Evolutionary conservation across 2,888 invertebrate species (phyloP), one percentile per base, ranked within the genome.

Genomic region (Polietes domitor): DNA sequence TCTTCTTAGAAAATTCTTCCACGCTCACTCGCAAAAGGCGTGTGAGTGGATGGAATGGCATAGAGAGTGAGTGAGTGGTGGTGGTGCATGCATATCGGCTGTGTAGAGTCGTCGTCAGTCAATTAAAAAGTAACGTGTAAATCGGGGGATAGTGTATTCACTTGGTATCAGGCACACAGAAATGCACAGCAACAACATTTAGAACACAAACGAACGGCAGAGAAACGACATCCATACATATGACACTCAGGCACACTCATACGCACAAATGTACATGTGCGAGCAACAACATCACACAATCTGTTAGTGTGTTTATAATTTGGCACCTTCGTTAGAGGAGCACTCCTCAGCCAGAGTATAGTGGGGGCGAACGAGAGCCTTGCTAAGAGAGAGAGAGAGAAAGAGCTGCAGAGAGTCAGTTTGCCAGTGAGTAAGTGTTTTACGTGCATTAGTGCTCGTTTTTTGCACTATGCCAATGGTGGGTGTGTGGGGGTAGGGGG

Each of bases 111-210:
- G n/a, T n/a, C n/a, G 4, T 37, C 10, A 37, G 4, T 10, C 15
- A 15, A 24, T 58, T n/a, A 41, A 28, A n/a, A 21, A 41, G 37
- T 65, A 65, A 37, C 65, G 37, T 68, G 61, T 77, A 77, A 63
- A 21, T 68, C n/a, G 68, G 24, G 68, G 68, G 68, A 68, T 68
- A 43, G 43, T 65, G 74, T 80, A 65, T 80, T 83, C 83, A 65
- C 70, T 77, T 12, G 55, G 32, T 58, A 77, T 15, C 77, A 83
- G 83, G 80, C 70, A 63, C 17, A 9, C 83, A 83, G 63, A 74
- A 71, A 3, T 53, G 0, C 10, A 10, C 15, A 80, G 28, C 19
- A 75, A 24, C 10, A 12, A 7, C 19, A 41, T 68, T 77, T 55
- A 72, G 50, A 68, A 70, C 58, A 43, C 53, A 28, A 68, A 32